These are phyloP conservation scores for Tholera decimalis DNA, from an alignment of 2,888 invertebrate genomes.

Conservation along the genomic window DNA sequence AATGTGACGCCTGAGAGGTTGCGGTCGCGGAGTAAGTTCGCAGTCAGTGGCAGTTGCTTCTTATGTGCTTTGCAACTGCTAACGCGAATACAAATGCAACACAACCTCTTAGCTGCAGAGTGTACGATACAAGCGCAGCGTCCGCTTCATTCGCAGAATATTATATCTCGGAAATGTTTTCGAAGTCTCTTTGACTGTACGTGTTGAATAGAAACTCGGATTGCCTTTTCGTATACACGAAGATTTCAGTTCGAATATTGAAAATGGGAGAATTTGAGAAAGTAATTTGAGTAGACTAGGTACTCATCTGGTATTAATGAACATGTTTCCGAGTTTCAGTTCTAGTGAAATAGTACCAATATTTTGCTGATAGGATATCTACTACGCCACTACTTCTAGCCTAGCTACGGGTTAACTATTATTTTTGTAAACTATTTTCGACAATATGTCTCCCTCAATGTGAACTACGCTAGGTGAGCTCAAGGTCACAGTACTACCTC, in stretches of 20 bases:
- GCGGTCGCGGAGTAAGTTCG: slow-evolving; percentile 41
- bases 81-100: slow-evolving; percentile 29
- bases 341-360: neutral
- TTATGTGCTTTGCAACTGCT: slow-evolving; percentile 41
- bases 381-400: neutral
- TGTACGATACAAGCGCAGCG: slow-evolving; percentile 1
- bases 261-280: slow-evolving; percentile 6
- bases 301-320: neutral
- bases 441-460: neutral
- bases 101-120: slow-evolving; percentile 28
- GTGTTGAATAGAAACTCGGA: slow-evolving; percentile 23
- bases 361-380: neutral
- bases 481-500: neutral
- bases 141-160: slow-evolving; percentile 32
- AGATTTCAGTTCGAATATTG: slow-evolving; percentile 26
- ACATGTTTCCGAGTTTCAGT: neutral
- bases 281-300: neutral
- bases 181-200: slow-evolving; percentile 23
- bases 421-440: neutral
- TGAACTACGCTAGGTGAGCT: neutral
- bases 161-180: slow-evolving; percentile 39
- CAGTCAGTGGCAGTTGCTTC: slow-evolving; percentile 35
- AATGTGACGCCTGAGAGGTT: slow-evolving; percentile 18
- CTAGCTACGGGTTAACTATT: neutral
- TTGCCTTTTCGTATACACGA: slow-evolving; percentile 14